Percentiles rank a stretch among this genome's conserved stretches.
These are phyloP conservation scores for Halcyon chelicuti DNA, from an alignment of 2,797 vertebrate genomes.

Conservation along the genomic window DNA sequence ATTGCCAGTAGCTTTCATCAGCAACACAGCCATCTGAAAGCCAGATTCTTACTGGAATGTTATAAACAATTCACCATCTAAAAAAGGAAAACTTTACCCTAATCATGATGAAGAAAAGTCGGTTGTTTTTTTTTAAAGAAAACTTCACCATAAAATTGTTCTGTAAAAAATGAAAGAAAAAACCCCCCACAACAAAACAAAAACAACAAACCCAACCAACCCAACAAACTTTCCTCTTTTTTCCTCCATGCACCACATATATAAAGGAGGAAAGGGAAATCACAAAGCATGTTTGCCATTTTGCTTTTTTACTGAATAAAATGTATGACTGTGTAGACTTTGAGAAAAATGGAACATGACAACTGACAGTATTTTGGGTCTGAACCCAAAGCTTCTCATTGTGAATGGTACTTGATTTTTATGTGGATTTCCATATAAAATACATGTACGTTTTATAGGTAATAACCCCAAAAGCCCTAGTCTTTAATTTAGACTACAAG, in stretches of 20 bases:
- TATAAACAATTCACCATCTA: background rate
- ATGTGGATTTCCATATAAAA: background rate
- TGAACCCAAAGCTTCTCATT: background rate
- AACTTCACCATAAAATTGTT: background rate
- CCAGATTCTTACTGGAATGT: background rate
- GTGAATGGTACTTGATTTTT: background rate
- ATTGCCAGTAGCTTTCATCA: slow-evolving; percentile 19
- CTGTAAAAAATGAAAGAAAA: background rate
- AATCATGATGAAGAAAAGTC: background rate
- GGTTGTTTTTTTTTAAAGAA: background rate
- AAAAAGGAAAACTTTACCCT: background rate
- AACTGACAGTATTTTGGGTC: background rate
- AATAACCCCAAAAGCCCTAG: background rate
- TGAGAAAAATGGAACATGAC: background rate
- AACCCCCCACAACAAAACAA: too few relatives aligned
- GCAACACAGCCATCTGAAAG: background rate
- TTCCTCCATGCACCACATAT: background rate
- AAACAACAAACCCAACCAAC: background rate
- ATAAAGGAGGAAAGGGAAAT: background rate
- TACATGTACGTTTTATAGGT: background rate
- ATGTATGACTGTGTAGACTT: background rate
- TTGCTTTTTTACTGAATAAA: background rate
- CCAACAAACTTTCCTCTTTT: background rate
- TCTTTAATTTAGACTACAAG: background rate
- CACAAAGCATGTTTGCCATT: rapidly evolving